These are phyloP conservation scores for Pocillopora verrucosa DNA, from an alignment of 64 coral and sea anemone species.

Conservation along the genomic window DNA sequence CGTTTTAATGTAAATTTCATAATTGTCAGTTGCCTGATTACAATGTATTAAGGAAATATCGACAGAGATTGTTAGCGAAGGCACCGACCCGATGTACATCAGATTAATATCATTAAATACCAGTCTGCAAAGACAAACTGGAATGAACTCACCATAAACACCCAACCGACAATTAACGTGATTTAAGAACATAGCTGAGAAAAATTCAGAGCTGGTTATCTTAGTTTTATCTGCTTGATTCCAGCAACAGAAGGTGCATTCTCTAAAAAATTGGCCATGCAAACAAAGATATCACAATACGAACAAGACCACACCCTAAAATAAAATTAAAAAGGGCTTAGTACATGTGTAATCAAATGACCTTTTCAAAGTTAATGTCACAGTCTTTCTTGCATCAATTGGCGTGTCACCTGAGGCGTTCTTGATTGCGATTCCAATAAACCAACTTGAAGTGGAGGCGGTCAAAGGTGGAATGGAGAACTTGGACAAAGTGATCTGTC, in stretches of 20 bases:
- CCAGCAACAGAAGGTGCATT: background rate
- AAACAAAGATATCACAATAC: conserved; percentile 11
- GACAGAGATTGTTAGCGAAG: too few relatives aligned
- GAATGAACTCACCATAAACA: conserved; percentile 59
- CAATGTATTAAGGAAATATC: too few relatives aligned
- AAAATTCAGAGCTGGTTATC: background rate
- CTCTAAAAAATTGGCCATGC: conserved; percentile 22
- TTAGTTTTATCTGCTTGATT: background rate
- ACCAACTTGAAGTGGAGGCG: conserved; percentile 48
- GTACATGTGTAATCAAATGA: conserved; percentile 39
- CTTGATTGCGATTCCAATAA: conserved; percentile 45
- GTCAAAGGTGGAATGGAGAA: conserved; percentile 13
- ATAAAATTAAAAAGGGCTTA: conserved; percentile 3
- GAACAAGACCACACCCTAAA: background rate
- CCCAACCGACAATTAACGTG: conserved; percentile 62
- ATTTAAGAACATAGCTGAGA: conserved; percentile 39
- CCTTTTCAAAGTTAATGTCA: background rate
- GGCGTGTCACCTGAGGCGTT: background rate
- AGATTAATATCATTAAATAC: conserved; percentile 68
- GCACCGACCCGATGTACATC: too few relatives aligned
- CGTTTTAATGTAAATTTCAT: background rate
- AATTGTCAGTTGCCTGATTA: too few relatives aligned
- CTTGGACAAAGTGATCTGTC: conserved; percentile 46
- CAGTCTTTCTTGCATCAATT: conserved; percentile 5
- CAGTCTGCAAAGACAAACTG: conserved; percentile 78